Base-by-base conservation (phyloP, 2,888 invertebrate genomes). In the Gandaritis pyraliata region DNA sequence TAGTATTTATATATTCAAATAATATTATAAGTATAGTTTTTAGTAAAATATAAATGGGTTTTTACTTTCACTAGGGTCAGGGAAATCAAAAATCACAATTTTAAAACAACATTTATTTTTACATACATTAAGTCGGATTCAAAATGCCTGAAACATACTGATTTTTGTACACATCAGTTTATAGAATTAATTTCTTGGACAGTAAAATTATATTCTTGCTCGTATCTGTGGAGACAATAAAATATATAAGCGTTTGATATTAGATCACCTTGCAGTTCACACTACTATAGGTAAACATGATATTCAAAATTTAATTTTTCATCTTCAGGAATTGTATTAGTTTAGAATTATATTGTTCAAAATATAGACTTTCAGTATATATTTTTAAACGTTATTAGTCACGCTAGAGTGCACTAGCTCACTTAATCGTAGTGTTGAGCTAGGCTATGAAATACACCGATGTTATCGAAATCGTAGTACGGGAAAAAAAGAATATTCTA, bases 91-190 rank as follows among this genome's bases (percentile, higher is more conserved):
- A 74, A 82, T 74, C 82, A 87, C 84, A 86, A 85, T 87, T 88
- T 90, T 90, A 92, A 92, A 92, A 92, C 91, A 92, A 92, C 92
- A 92, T 92, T 92, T 92, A 92, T 92, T 92, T 91, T 91, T 92
- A 91, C 91, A 92, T 91, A 92, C 90, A 92, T 91, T 90, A 90
- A 90, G 89, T 92, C 91, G 87, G 91, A 92, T 92, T 92, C 90
- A 90, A 92, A 92, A 91, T 88, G 89, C 85, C 87, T 88, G 91
- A 91, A 91, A 90, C 89, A 87, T 88, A 90, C 90, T 90, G 90
- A 90, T 90, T 81, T 88, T 81, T 86, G 88, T 90, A 91, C 88
- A 91, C 87, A 90, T 90, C 90, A 90, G 90, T 88, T n/a, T n/a
- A n/a, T 86, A 87, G 83, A 86, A 84, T 83, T 81, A 85, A 85